A percentile compares a stretch with the other conserved stretches of the same genome.
These are phyloP conservation scores for Neodon shergylaensis DNA, from an alignment of 2,113 vertebrate species.

Conservation along the genomic window DNA sequence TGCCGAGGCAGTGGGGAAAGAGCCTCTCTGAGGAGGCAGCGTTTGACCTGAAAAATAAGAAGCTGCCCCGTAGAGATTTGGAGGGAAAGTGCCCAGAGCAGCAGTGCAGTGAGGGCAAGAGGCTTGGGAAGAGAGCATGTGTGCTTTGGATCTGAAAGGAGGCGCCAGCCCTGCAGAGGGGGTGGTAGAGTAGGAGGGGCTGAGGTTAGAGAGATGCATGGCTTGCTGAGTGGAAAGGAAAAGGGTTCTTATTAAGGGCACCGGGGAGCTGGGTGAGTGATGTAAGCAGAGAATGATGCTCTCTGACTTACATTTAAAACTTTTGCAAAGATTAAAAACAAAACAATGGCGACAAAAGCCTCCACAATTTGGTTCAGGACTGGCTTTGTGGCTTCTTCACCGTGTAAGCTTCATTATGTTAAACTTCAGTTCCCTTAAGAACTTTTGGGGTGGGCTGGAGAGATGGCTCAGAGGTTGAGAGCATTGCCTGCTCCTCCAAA, in stretches of 20 bases:
- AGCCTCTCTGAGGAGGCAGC: not conserved
- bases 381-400: not conserved
- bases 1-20: not conserved
- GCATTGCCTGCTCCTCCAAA: too few relatives aligned
- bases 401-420: slow-evolving; percentile 28
- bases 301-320: slow-evolving; percentile 31
- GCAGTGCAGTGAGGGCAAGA: not conserved
- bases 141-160: not conserved
- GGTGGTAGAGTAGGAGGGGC: not conserved
- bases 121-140: not conserved
- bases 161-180: not conserved
- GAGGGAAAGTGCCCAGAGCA: not conserved
- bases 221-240: not conserved
- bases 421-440: slow-evolving; percentile 50
- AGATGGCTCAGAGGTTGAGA: not conserved
- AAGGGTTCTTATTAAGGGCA: not conserved
- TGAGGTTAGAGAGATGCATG: not conserved
- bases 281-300: not conserved
- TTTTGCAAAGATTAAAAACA: slow-evolving; percentile 47
- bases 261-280: not conserved
- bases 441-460: not conserved
- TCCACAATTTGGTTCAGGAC: not conserved
- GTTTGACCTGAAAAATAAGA: not conserved
- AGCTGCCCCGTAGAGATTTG: not conserved
- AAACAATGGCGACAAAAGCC: not conserved